Evolutionary conservation across 2,888 invertebrate species (phyloP).

Genomic region (Camponotus fellah): DNA sequence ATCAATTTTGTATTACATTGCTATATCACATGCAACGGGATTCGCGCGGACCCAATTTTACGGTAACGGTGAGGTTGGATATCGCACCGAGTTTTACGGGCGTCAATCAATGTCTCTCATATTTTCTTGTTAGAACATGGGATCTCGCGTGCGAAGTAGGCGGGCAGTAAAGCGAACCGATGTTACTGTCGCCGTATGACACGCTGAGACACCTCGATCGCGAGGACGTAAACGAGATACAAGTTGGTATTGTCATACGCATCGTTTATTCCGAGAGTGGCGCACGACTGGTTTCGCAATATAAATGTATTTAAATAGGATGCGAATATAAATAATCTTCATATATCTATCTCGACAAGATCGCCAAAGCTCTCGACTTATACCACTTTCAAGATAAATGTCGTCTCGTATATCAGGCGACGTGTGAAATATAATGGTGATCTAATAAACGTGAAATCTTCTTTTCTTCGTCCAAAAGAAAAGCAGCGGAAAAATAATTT

Average conservation of each 20-base stretch:
- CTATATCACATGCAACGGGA: conserved; percentile 36
- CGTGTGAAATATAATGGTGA: neutral
- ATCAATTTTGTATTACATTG: conserved; percentile 32
- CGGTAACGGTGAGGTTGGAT: conserved; percentile 38
- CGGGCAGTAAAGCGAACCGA: conserved; percentile 45
- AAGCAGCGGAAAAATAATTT: neutral
- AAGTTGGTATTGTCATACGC: conserved; percentile 38
- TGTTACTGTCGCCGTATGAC: conserved; percentile 45
- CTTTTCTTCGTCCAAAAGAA: neutral
- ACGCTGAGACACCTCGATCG: conserved; percentile 44
- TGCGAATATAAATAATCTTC: neutral
- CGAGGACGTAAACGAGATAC: conserved; percentile 38
- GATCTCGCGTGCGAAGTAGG: conserved; percentile 22
- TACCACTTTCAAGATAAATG: conserved; percentile 18
- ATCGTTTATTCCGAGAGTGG: conserved; percentile 27
- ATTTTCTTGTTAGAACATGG: conserved; percentile 47
- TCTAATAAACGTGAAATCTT: neutral
- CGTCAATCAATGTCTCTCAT: conserved; percentile 53
- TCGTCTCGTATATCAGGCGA: neutral
- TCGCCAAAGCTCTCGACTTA: conserved; percentile 12
- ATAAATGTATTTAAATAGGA: conserved; percentile 36
- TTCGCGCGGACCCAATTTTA: conserved; percentile 39
- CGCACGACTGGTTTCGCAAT: conserved; percentile 18
- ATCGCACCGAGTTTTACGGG: conserved; percentile 40
- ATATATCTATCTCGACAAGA: neutral